These are phyloP conservation scores for Mungos mungo DNA, from an alignment of 2,113 vertebrate genomes.

Conservation along the genomic window DNA sequence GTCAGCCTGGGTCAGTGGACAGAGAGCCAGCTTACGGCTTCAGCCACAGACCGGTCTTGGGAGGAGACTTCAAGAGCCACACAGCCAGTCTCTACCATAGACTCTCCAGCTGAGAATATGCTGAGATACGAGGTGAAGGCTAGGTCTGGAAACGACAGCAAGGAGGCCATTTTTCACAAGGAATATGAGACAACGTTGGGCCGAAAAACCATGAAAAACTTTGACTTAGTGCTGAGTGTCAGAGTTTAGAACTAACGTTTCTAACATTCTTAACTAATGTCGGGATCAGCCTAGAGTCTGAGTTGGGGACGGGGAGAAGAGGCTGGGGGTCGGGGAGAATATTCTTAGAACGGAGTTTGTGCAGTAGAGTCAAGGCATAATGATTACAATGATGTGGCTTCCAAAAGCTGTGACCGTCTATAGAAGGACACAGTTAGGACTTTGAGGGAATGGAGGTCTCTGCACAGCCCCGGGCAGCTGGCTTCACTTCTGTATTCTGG, in stretches of 20 bases:
- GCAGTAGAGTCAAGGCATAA: neutral
- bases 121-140: neutral
- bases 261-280: neutral
- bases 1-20: neutral
- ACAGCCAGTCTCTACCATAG: too few relatives aligned
- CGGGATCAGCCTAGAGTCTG: too few relatives aligned
- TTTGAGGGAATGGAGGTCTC: neutral
- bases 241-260: neutral
- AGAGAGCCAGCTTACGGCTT: neutral
- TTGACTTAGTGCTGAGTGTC: neutral
- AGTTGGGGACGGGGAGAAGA: neutral
- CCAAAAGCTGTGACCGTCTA: neutral
- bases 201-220: too few relatives aligned
- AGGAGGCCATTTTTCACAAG: rapidly evolving
- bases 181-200: too few relatives aligned
- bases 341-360: neutral
- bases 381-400: neutral
- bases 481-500: neutral
- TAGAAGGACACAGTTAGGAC: neutral
- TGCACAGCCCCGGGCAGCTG: neutral
- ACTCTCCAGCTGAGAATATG: neutral
- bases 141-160: neutral
- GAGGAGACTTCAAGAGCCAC: neutral
- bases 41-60: neutral
- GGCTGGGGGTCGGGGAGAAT: neutral